Evolutionary conservation across 2,888 invertebrate species (phyloP), one percentile per base, ranked within the genome.

Genomic region (Serrognathus titanus): DNA sequence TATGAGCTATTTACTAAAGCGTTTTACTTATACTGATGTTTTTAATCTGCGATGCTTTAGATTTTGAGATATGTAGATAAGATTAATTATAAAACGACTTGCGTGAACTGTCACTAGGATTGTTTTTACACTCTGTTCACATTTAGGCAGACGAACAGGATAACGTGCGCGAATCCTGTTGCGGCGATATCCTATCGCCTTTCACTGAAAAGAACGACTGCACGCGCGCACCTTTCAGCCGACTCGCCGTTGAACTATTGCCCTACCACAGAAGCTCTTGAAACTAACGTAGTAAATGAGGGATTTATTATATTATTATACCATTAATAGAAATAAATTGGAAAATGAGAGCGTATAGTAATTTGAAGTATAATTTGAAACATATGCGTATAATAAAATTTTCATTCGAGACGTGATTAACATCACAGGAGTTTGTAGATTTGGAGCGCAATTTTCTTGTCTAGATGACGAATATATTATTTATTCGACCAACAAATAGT

Each of bases 271-370:
- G 43, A 10, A 43, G 24, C 24, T 31, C 11, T 16, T 20, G 16
- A 43, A 43, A 43, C 43, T 43, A 11, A 2, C 40, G 11, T 40
- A 40, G 40, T 45, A 48, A 51, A 51, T 48, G 47, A 57, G 51
- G 48, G 52, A 57, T 57, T 52, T 57, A 57, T 57, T 51, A 47
- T 57, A 51, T 55, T 55, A 55, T 55, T 55, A 50, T 43, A 48
- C 45, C 31, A 56, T 45, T 57, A 57, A 51, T 52, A 48, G 48
- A 47, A 40, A 52, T 52, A 57, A 57, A 57, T 57, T 57, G 57
- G 57, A 57, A 57, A 57, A 57, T 57, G 36, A 41, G 47, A 11
- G 43, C 43, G 38, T 55, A 49, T 43, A 45, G 41, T 49, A 48
- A 55, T 55, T 50, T 55, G 43, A 36, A 48, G 53, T 40, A 53